Evolutionary conservation across 2,888 invertebrate genomes (phyloP).

Genomic region (Prostheceraeus crozeri): DNA sequence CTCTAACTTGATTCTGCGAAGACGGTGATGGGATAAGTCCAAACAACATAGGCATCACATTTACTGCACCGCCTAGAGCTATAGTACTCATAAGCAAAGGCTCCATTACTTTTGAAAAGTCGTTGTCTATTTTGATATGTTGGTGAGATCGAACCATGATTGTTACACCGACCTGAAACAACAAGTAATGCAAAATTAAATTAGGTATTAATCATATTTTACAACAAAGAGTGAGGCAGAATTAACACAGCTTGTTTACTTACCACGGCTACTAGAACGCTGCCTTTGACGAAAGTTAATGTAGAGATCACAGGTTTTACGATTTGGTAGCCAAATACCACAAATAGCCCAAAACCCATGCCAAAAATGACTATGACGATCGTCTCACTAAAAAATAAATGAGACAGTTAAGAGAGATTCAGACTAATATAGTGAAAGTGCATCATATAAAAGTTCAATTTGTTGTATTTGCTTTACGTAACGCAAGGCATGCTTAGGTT

Average conservation of each 20-base stretch:
- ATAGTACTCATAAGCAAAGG: slow-evolving; percentile 56
- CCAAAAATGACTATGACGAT: too few species aligned
- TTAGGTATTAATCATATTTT: too few species aligned
- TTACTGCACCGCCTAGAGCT: slow-evolving; percentile 45
- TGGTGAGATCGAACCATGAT: slow-evolving; percentile 52
- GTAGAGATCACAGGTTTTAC: slow-evolving; percentile 53
- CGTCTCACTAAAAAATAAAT: too few species aligned
- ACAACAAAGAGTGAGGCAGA: too few species aligned
- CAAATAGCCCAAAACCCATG: too few species aligned
- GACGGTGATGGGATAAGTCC: background rate
- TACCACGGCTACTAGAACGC: slow-evolving; percentile 51
- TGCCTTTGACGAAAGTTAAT: slow-evolving; percentile 52
- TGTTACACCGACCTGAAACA: slow-evolving; percentile 50
- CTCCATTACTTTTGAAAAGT: slow-evolving; percentile 47
- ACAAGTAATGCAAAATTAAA: background rate
- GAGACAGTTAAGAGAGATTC: too few species aligned
- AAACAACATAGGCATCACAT: background rate
- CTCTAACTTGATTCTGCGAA: too few species aligned
- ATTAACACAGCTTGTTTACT: slow-evolving; percentile 41
- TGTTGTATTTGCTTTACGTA: too few species aligned
- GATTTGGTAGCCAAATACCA: slow-evolving; percentile 49
- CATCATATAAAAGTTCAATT: too few species aligned
- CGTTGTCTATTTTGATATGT: slow-evolving; percentile 46
- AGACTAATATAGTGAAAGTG: too few species aligned
- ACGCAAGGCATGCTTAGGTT: too few species aligned